phyloP scores from a whole-genome alignment of 2,888 invertebrate genomes.

The Phaonia tiefii region DNA sequence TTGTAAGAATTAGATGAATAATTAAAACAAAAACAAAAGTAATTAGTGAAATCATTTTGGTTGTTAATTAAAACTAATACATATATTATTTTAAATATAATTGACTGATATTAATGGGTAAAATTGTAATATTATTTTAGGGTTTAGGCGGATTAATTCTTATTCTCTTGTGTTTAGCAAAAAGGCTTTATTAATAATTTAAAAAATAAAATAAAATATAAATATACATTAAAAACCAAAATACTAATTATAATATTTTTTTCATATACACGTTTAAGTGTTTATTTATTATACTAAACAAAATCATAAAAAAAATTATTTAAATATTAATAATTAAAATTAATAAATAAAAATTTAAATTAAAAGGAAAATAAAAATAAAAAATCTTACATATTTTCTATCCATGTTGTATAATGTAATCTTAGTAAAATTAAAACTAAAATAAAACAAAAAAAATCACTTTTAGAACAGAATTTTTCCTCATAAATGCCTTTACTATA shows the following conservation, averaged over 20 bases:
- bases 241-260: conserved; percentile 21
- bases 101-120: conserved; percentile 55
- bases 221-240: no score
- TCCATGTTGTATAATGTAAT: no score
- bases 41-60: not conserved
- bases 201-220: not conserved
- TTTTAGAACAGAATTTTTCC: conserved; percentile 36
- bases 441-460: conserved; percentile 65
- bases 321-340: conserved; percentile 1
- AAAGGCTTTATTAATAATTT: conserved; percentile 42
- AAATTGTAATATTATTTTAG: conserved; percentile 28
- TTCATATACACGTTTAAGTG: conserved; percentile 30
- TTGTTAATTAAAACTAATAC: conserved; percentile 37
- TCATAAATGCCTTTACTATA: conserved; percentile 54
- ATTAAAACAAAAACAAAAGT: not conserved
- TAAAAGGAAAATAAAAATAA: conserved; percentile 2
- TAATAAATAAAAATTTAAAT: not conserved
- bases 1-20: not conserved
- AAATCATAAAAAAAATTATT: conserved; percentile 25
- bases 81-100: conserved; percentile 37
- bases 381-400: conserved; percentile 11
- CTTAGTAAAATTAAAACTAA: no score
- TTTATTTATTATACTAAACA: conserved; percentile 7
- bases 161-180: not conserved
- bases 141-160: conserved; percentile 37